Percentiles rank a stretch among this genome's conserved stretches.
phyloP scores from a whole-genome alignment of 1,140 invertebrate genomes.

The Propsilocerus akamusi region DNA sequence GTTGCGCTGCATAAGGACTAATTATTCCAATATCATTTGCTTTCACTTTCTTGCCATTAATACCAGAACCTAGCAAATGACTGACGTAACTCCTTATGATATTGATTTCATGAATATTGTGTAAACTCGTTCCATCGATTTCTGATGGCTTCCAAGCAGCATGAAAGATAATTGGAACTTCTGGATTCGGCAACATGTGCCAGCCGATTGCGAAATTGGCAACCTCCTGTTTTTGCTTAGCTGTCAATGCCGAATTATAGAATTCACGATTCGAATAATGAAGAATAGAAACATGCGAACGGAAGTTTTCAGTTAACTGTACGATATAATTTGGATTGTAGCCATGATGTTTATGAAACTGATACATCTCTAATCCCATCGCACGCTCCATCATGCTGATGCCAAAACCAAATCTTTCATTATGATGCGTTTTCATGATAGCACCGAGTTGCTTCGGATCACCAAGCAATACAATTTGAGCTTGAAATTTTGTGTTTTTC shows the following conservation, averaged over 20 bases:
- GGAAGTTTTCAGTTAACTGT: conserved; percentile 43
- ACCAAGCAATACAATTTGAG: conserved; percentile 52
- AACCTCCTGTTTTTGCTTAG: too few relatives aligned
- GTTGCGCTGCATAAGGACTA: conserved; percentile 59
- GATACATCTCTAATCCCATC: conserved; percentile 25
- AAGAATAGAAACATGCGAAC: conserved; percentile 39
- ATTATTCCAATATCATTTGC: conserved; percentile 61
- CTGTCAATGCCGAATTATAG: conserved; percentile 35
- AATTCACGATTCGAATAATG: conserved; percentile 39
- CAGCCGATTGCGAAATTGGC: too few relatives aligned
- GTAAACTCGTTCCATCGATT: too few relatives aligned
- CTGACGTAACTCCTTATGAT: conserved; percentile 32
- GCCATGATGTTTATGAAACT: too few relatives aligned
- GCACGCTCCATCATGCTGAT: conserved; percentile 39
- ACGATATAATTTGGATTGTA: conserved; percentile 40
- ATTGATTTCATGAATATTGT: conserved; percentile 48
- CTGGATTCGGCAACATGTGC: conserved; percentile 20
- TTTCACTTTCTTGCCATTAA: conserved; percentile 26
- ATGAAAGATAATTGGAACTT: conserved; percentile 44
- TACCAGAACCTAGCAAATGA: conserved; percentile 22
- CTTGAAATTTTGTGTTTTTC: conserved; percentile 14
- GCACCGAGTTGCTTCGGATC: conserved; percentile 74
- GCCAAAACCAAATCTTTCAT: conserved; percentile 26
- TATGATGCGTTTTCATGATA: conserved; percentile 35
- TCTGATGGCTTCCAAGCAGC: too few relatives aligned